Evolutionary conservation across 2,888 invertebrate genomes (phyloP), one percentile per base, ranked within the genome.

Genomic region (Drosophila monieri): DNA sequence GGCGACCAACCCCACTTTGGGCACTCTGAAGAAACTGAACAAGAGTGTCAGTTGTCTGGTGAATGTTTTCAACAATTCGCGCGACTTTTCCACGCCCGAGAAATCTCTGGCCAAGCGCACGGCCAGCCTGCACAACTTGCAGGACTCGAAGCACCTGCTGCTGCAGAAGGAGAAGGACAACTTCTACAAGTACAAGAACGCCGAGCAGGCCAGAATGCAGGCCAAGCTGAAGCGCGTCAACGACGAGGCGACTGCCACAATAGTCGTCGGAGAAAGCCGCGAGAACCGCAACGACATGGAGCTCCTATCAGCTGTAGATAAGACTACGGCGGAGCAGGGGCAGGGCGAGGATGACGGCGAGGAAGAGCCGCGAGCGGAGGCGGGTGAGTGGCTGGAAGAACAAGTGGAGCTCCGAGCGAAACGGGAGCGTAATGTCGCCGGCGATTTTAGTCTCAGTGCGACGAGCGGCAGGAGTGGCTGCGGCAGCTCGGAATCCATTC

Each of bases 171-270:
- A 88, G 57, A 90, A 88, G 68, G 92, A 92, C 70, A 91, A 92
- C 65, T 92, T 92, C 70, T 90, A 92, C 67, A 92, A 92, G 73
- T 91, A 91, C 75, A 92, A 91, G 86, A 91, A 90, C 62, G 92
- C 92, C 46, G 90, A 89, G 14, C 90, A 90, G 67, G 76, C 86
- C 32, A 85, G 76, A 64, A 80, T 84, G 69, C 78, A 73, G 56
- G 77, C 73, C 27, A 77, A 80, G 25, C 43, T 81, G 41, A 73
- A 74, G 27, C 77, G 77, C 53, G 37, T 73, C 49, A 81, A 68
- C 55, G 80, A 74, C 32, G 66, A 66, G 18, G 56, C 41, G 15
- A 35, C 46, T 14, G 51, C 65, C 80, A 52, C 52, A 60, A 81
- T 90, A 74, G 78, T 88, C 69, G 65, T 77, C 44, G 61, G 75